Conservation (phyloP, 2,113 vertebrate species). For the Oxyruncus cristatus region DNA sequence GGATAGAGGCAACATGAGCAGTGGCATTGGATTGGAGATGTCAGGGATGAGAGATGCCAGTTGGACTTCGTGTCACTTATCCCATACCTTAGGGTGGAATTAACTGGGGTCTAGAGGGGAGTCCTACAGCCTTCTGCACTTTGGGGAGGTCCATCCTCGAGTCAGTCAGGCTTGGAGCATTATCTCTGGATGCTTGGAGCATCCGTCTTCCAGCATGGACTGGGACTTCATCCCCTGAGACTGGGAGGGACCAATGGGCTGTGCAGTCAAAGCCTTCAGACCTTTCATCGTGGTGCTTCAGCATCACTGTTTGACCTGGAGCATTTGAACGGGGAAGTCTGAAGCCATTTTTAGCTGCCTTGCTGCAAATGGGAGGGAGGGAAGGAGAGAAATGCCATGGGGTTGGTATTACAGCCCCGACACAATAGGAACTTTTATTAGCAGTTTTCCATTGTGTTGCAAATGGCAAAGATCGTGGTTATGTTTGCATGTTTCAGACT, state of each 20-base stretch:
- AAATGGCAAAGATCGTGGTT: slow-evolving; percentile 26
- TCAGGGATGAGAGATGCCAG: background rate
- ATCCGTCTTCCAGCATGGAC: rapidly evolving
- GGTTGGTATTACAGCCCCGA: background rate
- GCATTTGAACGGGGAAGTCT: background rate
- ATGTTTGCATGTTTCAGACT: background rate
- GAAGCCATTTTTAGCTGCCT: slow-evolving; percentile 32
- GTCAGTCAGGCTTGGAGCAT: background rate
- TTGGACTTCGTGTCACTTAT: background rate
- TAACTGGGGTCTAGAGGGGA: background rate
- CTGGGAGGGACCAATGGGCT: background rate
- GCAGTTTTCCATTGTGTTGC: slow-evolving; percentile 53
- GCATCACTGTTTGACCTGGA: background rate
- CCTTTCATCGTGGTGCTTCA: background rate
- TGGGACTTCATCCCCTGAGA: rapidly evolving
- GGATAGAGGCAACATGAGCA: background rate
- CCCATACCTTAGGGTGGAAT: background rate
- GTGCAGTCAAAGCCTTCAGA: background rate
- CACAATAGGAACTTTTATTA: slow-evolving; percentile 61
- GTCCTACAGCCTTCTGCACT: background rate
- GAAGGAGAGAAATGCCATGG: background rate
- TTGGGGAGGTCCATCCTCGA: background rate
- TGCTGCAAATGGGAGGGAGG: background rate
- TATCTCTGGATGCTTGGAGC: background rate
- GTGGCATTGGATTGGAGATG: background rate